Percentiles rank a stretch among this genome's conserved stretches.
These are phyloP conservation scores for Drosophila suzukii DNA, from an alignment of 1,140 invertebrate species.

Conservation along the genomic window DNA sequence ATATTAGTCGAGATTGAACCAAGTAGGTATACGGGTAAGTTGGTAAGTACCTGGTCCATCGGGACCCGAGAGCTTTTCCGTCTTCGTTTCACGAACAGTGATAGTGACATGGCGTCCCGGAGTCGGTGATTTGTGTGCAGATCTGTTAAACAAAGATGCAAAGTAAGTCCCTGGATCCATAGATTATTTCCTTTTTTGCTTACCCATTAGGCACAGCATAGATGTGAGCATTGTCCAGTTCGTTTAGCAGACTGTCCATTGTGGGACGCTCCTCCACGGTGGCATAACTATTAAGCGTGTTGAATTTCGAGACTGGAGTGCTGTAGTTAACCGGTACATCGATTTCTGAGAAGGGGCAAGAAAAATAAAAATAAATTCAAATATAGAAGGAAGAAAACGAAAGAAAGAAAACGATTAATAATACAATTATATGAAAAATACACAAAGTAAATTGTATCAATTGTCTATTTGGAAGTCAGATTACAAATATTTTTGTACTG, in stretches of 20 bases:
- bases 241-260: conserved; percentile 94
- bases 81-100: conserved; percentile 88
- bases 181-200: conserved; percentile 64
- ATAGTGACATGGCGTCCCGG: conserved; percentile 89
- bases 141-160: conserved; percentile 22
- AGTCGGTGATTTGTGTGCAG: conserved; percentile 79
- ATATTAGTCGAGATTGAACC: background rate
- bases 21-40: background rate
- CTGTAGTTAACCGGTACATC: conserved; percentile 76
- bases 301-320: conserved; percentile 75
- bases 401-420: too few relatives aligned
- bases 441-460: too few relatives aligned
- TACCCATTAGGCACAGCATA: conserved; percentile 91
- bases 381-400: background rate
- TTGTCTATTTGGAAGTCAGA: too few relatives aligned
- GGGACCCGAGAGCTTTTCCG: conserved; percentile 86
- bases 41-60: conserved; percentile 79
- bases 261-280: conserved; percentile 87
- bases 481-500: too few relatives aligned
- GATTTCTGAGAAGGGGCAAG: conserved; percentile 38
- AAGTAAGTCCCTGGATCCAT: background rate
- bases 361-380: background rate
- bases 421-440: too few relatives aligned
- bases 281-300: conserved; percentile 76
- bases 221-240: conserved; percentile 87